Evolutionary conservation across 2,113 vertebrate genomes (phyloP).

Genomic region (Phylloscopus trochilus): DNA sequence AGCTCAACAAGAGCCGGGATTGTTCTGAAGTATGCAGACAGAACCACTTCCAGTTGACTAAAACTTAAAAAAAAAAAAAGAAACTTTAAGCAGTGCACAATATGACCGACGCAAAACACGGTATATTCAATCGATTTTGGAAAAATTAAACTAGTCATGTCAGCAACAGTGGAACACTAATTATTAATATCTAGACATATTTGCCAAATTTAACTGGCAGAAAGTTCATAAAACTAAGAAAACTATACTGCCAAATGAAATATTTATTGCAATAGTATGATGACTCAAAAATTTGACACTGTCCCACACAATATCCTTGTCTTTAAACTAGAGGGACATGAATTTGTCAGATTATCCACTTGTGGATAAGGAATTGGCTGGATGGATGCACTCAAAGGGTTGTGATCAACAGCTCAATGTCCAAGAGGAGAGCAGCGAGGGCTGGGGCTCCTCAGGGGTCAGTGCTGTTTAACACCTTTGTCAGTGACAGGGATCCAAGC

Average conservation of each 20-base stretch:
- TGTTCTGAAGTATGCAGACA: neutral
- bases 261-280: neutral
- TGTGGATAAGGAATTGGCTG: neutral
- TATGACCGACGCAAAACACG: neutral
- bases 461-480: neutral
- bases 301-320: neutral
- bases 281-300: neutral
- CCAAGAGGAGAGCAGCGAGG: neutral
- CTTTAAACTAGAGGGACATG: neutral
- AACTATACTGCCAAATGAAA: neutral
- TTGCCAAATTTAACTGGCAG: neutral
- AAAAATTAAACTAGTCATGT: neutral
- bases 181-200: neutral
- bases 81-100: neutral
- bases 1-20: neutral
- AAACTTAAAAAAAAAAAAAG: neutral
- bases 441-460: neutral
- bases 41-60: neutral
- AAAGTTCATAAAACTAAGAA: neutral
- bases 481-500: neutral
- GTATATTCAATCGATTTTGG: neutral
- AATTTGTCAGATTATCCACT: neutral
- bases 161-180: neutral
- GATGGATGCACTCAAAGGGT: neutral
- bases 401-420: fast-evolving